phyloP scores from a whole-genome alignment of 2,888 invertebrate species.

The Stenurella melanura region DNA sequence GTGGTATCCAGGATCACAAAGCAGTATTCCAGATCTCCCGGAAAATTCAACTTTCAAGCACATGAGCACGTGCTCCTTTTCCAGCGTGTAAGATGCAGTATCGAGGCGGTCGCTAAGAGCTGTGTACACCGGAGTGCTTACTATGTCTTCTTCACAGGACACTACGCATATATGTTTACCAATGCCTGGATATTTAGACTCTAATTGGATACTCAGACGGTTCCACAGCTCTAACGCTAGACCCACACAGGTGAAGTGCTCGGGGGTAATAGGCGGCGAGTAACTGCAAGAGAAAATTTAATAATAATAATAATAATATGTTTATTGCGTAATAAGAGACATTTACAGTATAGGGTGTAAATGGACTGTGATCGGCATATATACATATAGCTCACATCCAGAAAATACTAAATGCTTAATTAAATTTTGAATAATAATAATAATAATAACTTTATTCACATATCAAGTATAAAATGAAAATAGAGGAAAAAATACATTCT shows the following conservation, averaged over 20 bases:
- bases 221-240: constrained; percentile 87
- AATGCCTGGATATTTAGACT: constrained; percentile 81
- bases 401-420: no score
- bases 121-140: constrained; percentile 77
- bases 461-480: no score
- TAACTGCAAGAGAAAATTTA: constrained; percentile 75
- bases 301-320: no score
- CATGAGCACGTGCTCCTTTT: constrained; percentile 92
- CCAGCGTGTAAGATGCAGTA: constrained; percentile 78
- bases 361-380: no score
- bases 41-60: constrained; percentile 84
- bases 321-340: no score
- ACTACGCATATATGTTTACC: constrained; percentile 82
- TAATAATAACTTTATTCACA: no score
- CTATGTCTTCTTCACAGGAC: constrained; percentile 91
- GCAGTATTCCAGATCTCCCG: constrained; percentile 84
- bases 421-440: no score
- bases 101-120: constrained; percentile 77
- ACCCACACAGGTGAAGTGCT: constrained; percentile 92
- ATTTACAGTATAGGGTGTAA: no score
- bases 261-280: constrained; percentile 84
- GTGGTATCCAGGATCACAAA: constrained; percentile 94
- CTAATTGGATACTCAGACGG: constrained; percentile 76
- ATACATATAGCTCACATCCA: no score
- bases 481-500: no score